Base-by-base conservation (phyloP, 2,113 vertebrate species). In the Toxotes chatareus region DNA sequence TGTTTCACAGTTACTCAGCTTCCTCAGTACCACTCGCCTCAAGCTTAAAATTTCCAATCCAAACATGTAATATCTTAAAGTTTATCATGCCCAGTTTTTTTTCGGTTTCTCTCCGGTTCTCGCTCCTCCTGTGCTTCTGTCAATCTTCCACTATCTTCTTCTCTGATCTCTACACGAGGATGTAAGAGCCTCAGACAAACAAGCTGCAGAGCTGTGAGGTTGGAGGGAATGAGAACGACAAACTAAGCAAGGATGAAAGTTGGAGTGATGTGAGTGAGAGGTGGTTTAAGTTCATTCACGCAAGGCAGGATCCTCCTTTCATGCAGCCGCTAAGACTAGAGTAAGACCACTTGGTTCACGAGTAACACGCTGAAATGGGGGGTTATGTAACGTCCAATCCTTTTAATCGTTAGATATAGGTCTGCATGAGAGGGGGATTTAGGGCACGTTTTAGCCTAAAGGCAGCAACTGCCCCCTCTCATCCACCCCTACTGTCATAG, bases 361-460 rank as follows among this genome's bases (percentile, higher is more conserved):
- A 42, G 63, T 11, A 38, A 42, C 49, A 67, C 27, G 57, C 59
- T 71, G 73, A 55, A 73, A 68, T 14, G 10, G 62, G 32, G 17
- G 11, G 27, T 93, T 93, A 93, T 51, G 60, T 67, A 94, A 93
- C 38, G 61, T 72, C 68, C 76, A 8, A 64, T 38, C 84, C 88
- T 83, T 91, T 91, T 76, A 78, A 88, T 84, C 21, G 13, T 81
- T 76, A 70, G 79, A 88, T 84, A 71, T 73, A 90, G 51, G 77
- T 60, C 82, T 14, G 12, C 75, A 65, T 53, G 74, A 80, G 63
- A 82, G 82, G 57, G 47, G 60, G 87, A 95, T 93, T 86, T 89
- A 90, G 94, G 91, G 78, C 94, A 93, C 34, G 31, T 85, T 82
- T 68, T 85, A 79, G 93, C 94, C 91, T 87, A 1, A 81, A 83